Evolutionary conservation across 37 sponge, comb jelly and placozoan genomes (phyloP).

Genomic region (Aphrocallistes beatrix): DNA sequence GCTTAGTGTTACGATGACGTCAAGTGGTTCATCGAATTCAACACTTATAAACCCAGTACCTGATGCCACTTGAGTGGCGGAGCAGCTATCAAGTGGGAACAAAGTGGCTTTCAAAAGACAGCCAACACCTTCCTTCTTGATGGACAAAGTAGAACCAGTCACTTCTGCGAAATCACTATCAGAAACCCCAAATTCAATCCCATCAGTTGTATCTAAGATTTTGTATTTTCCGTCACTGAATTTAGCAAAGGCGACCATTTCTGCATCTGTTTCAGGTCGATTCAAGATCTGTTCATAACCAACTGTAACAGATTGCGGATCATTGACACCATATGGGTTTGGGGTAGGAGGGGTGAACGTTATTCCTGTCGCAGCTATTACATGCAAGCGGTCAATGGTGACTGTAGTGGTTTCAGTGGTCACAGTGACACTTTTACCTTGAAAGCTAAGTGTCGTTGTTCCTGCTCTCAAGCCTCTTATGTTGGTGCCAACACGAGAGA

Average conservation of each 20-base stretch:
- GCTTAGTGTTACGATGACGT: neutral
- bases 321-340: neutral
- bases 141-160: neutral
- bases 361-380: neutral
- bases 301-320: neutral
- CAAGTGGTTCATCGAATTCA: neutral
- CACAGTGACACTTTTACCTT: neutral
- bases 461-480: neutral
- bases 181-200: neutral
- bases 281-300: neutral
- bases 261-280: neutral
- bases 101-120: neutral
- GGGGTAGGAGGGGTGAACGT: neutral
- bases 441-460: neutral
- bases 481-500: neutral
- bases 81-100: neutral
- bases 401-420: neutral
- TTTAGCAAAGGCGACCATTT: neutral
- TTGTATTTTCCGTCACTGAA: neutral
- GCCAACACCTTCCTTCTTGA: neutral
- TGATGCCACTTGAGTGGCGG: neutral
- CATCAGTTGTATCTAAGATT: neutral
- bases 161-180: neutral
- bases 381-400: neutral
- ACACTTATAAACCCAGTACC: neutral